Percentiles rank a stretch among this genome's conserved stretches.
Evolutionary conservation across 2,113 vertebrate genomes (phyloP).

Genomic region (Chloropsis hardwickii): DNA sequence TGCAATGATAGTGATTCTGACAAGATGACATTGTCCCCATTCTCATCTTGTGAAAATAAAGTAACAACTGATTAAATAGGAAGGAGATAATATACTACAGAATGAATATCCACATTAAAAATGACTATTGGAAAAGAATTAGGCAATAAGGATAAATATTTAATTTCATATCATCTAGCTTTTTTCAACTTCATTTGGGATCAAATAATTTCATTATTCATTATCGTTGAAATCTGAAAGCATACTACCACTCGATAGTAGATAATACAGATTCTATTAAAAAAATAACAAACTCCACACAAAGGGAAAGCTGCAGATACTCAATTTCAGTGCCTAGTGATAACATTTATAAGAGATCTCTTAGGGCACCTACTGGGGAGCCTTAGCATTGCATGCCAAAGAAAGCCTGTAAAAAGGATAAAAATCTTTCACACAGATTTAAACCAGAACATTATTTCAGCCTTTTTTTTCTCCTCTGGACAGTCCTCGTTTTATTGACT

Average conservation of each 20-base stretch:
- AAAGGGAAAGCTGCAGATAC: not conserved
- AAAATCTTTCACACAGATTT: not conserved
- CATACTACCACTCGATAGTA: not conserved
- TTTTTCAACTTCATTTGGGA: not conserved
- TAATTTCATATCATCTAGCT: conserved; percentile 24
- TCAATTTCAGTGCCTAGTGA: not conserved
- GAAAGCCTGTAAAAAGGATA: not conserved
- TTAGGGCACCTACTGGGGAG: conserved; percentile 72
- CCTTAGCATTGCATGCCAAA: conserved; percentile 52
- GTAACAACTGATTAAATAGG: conserved; percentile 6
- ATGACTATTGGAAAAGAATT: not conserved
- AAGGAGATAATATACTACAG: not conserved
- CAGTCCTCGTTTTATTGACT: not conserved
- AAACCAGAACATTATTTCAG: not conserved
- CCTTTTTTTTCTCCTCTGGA: not conserved
- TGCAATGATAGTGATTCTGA: not conserved
- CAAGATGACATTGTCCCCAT: not conserved
- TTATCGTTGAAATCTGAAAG: conserved; percentile 20
- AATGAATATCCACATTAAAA: conserved; percentile 20
- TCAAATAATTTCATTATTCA: not conserved
- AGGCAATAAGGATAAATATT: conserved; percentile 12
- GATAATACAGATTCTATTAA: not conserved
- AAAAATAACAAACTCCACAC: not conserved
- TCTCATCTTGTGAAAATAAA: not conserved
- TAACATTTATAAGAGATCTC: conserved; percentile 63